Evolutionary conservation across 2,888 invertebrate species (phyloP), one percentile per base, ranked within the genome.

Genomic region (Drosophila monieri): DNA sequence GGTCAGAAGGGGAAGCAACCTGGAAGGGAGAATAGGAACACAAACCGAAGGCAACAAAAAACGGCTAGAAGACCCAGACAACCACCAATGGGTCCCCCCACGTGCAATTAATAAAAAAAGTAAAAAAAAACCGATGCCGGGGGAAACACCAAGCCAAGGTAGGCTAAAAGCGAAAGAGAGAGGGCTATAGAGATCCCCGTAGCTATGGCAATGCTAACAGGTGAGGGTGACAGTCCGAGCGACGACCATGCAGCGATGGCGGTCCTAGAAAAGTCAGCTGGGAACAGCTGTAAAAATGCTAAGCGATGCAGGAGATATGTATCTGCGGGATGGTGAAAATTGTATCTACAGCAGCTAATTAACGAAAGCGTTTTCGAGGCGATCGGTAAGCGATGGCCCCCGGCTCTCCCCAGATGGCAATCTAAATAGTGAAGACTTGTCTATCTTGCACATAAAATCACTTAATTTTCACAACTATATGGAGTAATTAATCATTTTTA

Each of bases 91-190:
- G 72, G 47, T 32, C 60, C 58, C 52, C 49, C 72, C 71, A 71
- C 53, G 71, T 71, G 69, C 72, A 68, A 68, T 71, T 68, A 71
- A 71, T 69, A 68, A 71, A 68, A 53, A 25, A 27, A n/a, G n/a
- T 18, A 18, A 18, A 18, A 23, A 10, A 18, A 41, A 53, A 37
- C 15, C n/a, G n/a, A 12, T 35, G 25, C 23, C 25, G 47, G 43
- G 70, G 46, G 51, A 52, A 70, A 57, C 59, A 18, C 14, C 41
- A 23, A 14, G 41, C 55, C 55, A 46, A 41, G 39, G 39, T n/a
- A 30, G 27, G 46, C 8, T n/a, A 35, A 35, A n/a, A 25, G 51
- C 41, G 15, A 6, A 21, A 27, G 8, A 23, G 30, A 8, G 37
- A 39, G 18, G 18, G 53, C 6, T 8, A n/a, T 23, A 32, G 44